phyloP scores from a whole-genome alignment of 2,113 vertebrate genomes.

The Sylvicapra grimmia region DNA sequence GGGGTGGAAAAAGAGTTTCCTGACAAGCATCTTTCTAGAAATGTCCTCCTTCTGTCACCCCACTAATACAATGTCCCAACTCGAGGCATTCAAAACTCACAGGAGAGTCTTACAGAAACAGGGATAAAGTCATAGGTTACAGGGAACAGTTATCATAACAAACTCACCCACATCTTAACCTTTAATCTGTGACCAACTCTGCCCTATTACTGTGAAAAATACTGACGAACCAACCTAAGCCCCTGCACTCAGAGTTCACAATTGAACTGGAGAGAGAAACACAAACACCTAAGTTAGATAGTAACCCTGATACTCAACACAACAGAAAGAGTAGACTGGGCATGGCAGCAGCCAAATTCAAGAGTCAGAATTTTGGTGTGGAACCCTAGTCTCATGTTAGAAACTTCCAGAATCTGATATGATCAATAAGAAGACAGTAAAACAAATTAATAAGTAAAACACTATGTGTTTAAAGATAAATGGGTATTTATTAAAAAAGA shows the following conservation, averaged over 20 bases:
- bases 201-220: neutral
- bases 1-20: neutral
- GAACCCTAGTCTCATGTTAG: too few species aligned
- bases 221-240: neutral
- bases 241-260: neutral
- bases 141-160: neutral
- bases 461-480: too few species aligned
- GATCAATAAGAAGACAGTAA: too few species aligned
- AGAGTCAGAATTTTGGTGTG: too few species aligned
- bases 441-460: too few species aligned
- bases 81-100: neutral
- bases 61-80: neutral
- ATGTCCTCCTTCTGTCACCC: neutral
- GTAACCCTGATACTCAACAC: neutral
- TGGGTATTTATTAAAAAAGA: too few species aligned
- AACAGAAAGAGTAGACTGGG: neutral
- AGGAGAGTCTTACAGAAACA: neutral
- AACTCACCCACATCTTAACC: neutral
- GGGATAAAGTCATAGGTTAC: neutral
- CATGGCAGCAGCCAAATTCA: too few species aligned
- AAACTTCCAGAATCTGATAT: too few species aligned
- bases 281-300: neutral
- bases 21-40: neutral
- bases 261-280: neutral
- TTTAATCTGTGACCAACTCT: neutral